Conservation (phyloP, 2,113 vertebrate species). For the Perca fluviatilis region DNA sequence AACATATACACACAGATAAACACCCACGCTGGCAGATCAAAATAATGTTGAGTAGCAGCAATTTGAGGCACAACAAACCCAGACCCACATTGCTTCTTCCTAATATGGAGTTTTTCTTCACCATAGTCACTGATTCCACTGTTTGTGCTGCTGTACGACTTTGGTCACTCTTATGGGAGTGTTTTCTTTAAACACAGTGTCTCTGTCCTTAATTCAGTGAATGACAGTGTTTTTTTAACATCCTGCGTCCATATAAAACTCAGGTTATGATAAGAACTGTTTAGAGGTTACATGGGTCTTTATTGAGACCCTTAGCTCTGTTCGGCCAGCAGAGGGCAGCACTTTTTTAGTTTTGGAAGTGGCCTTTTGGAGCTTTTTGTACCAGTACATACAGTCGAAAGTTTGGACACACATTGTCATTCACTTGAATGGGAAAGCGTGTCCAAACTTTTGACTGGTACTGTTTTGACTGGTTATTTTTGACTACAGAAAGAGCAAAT, state of each 20-base stretch:
- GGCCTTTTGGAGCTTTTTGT: neutral
- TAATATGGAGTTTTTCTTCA: neutral
- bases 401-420: too few relatives aligned
- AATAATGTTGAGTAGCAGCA: neutral
- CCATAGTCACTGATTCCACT: neutral
- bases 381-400: too few relatives aligned
- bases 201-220: neutral
- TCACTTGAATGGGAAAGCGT: too few relatives aligned
- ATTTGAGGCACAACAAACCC: neutral
- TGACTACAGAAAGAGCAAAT: neutral
- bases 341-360: slow-evolving; percentile 37
- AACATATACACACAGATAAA: slow-evolving; percentile 3
- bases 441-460: too few relatives aligned
- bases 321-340: slow-evolving; percentile 73
- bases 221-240: neutral
- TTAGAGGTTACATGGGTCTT: too few relatives aligned
- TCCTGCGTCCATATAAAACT: neutral
- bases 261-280: too few relatives aligned
- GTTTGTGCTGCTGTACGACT: neutral
- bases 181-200: too few relatives aligned
- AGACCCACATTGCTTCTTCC: neutral
- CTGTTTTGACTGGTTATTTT: too few relatives aligned
- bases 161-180: too few relatives aligned
- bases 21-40: neutral
- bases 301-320: neutral